Percentiles rank a stretch among this genome's conserved stretches.
phyloP scores from a whole-genome alignment of 2,797 vertebrate species.

The Cryptoblepharus egeriae region DNA sequence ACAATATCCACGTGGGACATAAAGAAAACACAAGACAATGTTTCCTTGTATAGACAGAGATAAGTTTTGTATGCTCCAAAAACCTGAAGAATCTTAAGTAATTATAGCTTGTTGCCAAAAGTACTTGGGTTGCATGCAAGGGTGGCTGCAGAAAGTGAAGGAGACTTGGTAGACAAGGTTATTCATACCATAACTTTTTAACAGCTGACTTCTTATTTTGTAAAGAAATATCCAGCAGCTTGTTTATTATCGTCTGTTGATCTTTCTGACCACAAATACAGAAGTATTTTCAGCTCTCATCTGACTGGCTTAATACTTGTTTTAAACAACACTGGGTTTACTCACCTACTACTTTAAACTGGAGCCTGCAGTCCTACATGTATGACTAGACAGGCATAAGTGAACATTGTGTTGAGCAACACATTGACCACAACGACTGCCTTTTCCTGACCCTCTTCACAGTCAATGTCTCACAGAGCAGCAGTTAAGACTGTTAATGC shows the following conservation, averaged over 20 bases:
- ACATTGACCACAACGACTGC: neutral
- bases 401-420: neutral
- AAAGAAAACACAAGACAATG: neutral
- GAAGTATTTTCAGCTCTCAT: slow-evolving; percentile 2
- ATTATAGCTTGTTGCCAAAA: slow-evolving; percentile 61
- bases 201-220: neutral
- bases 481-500: neutral
- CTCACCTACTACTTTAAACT: neutral
- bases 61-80: neutral
- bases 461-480: neutral
- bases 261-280: slow-evolving; percentile 22
- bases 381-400: neutral
- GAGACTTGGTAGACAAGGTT: slow-evolving; percentile 46
- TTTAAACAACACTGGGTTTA: slow-evolving; percentile 39
- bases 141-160: slow-evolving; percentile 28
- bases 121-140: slow-evolving; percentile 55
- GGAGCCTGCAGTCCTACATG: neutral
- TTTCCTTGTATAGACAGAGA: neutral
- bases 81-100: slow-evolving; percentile 47
- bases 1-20: neutral
- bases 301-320: neutral
- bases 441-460: neutral
- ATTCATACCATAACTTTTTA: slow-evolving; percentile 8
- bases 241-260: slow-evolving; percentile 60
- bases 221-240: slow-evolving; percentile 19